These are phyloP conservation scores for Hemicentrotus pulcherrimus DNA, from an alignment of 35 echinoderm and acorn worm genomes.

Conservation along the genomic window DNA sequence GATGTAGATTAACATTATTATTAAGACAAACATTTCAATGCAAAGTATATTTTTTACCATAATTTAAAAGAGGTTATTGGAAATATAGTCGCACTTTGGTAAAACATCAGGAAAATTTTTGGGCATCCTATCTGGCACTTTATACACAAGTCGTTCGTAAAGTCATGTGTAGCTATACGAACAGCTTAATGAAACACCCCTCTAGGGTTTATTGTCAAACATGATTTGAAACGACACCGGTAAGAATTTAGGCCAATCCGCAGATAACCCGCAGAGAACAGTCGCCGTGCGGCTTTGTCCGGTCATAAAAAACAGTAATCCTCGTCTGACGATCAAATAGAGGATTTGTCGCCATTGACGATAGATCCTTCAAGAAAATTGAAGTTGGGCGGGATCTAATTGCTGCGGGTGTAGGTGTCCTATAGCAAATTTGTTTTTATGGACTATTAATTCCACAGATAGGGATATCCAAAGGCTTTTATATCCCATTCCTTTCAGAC, in stretches of 20 bases:
- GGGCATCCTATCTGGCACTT: too few species aligned
- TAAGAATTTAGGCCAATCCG: background rate
- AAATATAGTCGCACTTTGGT: too few species aligned
- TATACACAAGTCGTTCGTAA: too few species aligned
- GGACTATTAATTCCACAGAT: background rate
- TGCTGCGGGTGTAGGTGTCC: background rate
- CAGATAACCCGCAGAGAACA: background rate
- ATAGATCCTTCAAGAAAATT: background rate
- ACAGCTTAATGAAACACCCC: too few species aligned
- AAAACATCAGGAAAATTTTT: too few species aligned
- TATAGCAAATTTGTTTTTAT: background rate
- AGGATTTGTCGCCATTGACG: background rate
- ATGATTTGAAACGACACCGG: background rate
- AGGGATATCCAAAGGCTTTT: background rate
- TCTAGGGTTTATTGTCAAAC: background rate
- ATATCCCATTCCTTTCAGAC: background rate
- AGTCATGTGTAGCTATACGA: too few species aligned
- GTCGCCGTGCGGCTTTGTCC: background rate
- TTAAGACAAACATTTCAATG: too few species aligned
- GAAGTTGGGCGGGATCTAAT: background rate
- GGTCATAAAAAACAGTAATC: background rate
- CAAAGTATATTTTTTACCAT: too few species aligned
- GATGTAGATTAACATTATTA: too few species aligned
- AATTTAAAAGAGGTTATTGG: too few species aligned
- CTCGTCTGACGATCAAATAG: background rate